Percentiles rank a stretch among this genome's conserved stretches.
phyloP scores from a whole-genome alignment of 1,140 invertebrate genomes.

The Achroia grisella region DNA sequence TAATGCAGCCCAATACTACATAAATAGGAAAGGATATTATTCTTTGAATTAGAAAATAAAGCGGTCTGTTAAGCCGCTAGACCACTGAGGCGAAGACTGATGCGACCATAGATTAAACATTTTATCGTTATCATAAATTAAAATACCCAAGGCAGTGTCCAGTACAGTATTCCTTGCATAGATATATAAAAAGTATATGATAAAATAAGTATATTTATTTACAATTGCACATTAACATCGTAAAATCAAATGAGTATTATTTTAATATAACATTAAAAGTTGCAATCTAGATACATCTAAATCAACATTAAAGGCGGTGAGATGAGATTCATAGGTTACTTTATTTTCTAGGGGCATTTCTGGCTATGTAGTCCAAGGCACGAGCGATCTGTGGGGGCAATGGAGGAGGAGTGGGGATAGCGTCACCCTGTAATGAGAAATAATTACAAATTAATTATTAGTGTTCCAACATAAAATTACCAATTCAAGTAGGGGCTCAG shows the following conservation, averaged over 20 bases:
- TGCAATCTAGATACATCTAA: conserved; percentile 1
- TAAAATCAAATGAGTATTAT: conserved; percentile 17
- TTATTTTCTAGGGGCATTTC: conserved; percentile 14
- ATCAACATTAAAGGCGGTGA: background rate
- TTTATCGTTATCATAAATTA: no score
- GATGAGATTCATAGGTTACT: conserved; percentile 7
- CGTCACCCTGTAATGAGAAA: conserved; percentile 50
- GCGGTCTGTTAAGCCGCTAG: no score
- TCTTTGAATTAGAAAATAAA: no score
- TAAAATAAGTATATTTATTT: conserved; percentile 9
- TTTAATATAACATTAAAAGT: conserved; percentile 22
- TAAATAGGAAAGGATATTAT: no score
- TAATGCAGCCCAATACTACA: no score
- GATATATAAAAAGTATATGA: no score
- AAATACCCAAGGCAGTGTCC: no score
- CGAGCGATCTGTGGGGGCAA: conserved; percentile 63
- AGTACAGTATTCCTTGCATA: no score
- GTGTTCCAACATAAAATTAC: no score
- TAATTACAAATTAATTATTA: background rate
- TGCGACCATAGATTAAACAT: no score
- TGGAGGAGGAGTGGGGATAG: conserved; percentile 65
- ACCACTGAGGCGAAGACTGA: no score
- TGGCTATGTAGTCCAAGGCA: conserved; percentile 58
- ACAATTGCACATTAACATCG: conserved; percentile 6
- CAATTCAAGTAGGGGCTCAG: no score